Evolutionary conservation across 2,797 vertebrate species (phyloP).

Genomic region (Pipistrellus pygmaeus): DNA sequence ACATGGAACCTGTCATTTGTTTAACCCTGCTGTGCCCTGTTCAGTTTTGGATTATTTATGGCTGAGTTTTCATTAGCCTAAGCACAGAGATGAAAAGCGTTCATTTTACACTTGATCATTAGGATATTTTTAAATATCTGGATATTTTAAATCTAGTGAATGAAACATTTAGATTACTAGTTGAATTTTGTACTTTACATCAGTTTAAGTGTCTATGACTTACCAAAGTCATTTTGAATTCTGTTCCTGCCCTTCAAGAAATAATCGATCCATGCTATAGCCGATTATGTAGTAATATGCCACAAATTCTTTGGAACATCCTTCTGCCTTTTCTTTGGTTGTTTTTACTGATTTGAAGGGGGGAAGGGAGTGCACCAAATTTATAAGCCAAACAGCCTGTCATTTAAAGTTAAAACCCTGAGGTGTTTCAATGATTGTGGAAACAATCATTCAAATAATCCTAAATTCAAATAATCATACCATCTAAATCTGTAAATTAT

Average conservation of each 20-base stretch:
- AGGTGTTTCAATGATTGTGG: neutral
- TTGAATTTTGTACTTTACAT: neutral
- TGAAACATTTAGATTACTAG: neutral
- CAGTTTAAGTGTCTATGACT: conserved; percentile 41
- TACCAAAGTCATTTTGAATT: conserved; percentile 45
- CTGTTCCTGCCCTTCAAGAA: conserved; percentile 39
- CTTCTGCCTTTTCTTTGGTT: conserved; percentile 13
- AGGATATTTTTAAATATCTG: conserved; percentile 32
- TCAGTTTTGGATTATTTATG: neutral
- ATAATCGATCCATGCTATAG: neutral
- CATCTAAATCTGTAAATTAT: conserved; percentile 43
- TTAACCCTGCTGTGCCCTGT: neutral
- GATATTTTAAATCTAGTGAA: conserved; percentile 28
- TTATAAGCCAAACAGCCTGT: conserved; percentile 7
- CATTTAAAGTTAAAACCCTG: conserved; percentile 47
- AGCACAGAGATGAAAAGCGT: conserved; percentile 26
- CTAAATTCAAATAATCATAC: conserved; percentile 49
- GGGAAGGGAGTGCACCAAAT: neutral
- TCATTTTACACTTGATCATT: neutral
- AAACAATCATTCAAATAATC: too few species aligned
- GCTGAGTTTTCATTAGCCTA: neutral
- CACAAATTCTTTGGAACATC: conserved; percentile 42
- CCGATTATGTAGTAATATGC: neutral
- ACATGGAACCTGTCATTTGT: neutral
- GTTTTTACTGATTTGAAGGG: conserved; percentile 14